Evolutionary conservation across 2,113 vertebrate genomes (phyloP).

Genomic region (Tragulus kanchil): DNA sequence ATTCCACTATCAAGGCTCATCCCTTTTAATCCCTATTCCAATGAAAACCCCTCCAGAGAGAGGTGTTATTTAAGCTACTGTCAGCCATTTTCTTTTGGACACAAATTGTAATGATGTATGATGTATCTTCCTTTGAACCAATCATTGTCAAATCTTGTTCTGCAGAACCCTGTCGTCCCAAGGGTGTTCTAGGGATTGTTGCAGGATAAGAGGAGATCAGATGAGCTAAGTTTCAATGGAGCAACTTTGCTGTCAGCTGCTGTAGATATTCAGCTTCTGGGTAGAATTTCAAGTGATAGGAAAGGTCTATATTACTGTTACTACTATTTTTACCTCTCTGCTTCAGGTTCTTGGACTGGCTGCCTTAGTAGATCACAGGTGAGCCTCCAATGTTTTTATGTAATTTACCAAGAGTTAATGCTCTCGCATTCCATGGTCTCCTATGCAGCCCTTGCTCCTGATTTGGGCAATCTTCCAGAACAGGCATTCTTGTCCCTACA

Average conservation of each 20-base stretch:
- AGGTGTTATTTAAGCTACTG: conserved; percentile 45
- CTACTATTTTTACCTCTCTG: not conserved
- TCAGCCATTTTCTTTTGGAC: conserved; percentile 34
- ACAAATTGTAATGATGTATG: conserved; percentile 51
- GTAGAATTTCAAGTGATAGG: not conserved
- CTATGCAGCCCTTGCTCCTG: not conserved
- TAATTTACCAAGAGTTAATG: not conserved
- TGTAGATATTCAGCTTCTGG: not conserved
- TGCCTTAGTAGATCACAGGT: not conserved
- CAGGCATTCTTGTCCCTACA: not conserved
- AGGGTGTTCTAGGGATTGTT: accelerated
- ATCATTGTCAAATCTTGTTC: not conserved
- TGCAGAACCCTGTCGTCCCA: not conserved
- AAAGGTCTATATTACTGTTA: not conserved
- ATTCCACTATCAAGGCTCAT: not conserved
- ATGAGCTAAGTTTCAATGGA: not conserved
- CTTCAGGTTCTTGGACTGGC: not conserved
- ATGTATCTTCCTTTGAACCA: conserved; percentile 13
- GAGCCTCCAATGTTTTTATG: not conserved
- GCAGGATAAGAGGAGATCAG: not conserved
- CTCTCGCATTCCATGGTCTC: not conserved
- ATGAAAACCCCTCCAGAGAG: conserved; percentile 21
- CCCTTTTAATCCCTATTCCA: conserved; percentile 44
- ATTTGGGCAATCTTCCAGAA: not conserved
- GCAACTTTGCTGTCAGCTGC: not conserved